Conservation (phyloP, 1,140 invertebrate species). For the Drosophila nigrodunni region DNA sequence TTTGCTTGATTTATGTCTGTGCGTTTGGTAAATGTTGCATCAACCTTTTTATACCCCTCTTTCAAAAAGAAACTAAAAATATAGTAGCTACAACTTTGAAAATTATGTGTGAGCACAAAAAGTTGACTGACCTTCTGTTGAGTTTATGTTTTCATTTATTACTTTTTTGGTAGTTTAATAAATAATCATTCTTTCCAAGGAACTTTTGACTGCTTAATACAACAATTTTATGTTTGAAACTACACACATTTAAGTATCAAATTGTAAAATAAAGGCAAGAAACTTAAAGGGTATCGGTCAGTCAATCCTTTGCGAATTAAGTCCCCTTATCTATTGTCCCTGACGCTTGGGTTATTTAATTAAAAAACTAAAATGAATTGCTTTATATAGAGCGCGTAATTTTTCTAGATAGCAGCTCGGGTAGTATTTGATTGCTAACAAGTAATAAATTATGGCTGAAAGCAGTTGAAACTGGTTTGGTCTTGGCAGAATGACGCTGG, state of each 20-base stretch:
- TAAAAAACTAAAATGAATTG: constrained; percentile 75
- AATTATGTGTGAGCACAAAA: background rate
- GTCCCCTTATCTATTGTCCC: background rate
- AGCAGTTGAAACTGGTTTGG: constrained; percentile 15
- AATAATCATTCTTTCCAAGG: too few relatives aligned
- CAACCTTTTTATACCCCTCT: constrained; percentile 19
- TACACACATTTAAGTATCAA: background rate
- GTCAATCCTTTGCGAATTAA: background rate
- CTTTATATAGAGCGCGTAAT: constrained; percentile 58
- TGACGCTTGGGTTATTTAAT: constrained; percentile 61
- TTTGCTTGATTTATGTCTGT: constrained; percentile 74
- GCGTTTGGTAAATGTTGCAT: constrained; percentile 52
- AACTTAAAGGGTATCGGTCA: constrained; percentile 4
- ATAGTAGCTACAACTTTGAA: background rate
- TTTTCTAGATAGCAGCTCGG: constrained; percentile 72
- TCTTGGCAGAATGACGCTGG: constrained; percentile 11
- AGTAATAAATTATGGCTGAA: constrained; percentile 63
- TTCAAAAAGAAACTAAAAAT: background rate
- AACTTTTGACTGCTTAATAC: too few relatives aligned
- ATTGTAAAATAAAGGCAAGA: background rate
- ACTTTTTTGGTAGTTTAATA: background rate
- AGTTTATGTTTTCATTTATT: too few relatives aligned
- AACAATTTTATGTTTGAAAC: too few relatives aligned
- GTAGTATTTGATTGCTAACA: constrained; percentile 67
- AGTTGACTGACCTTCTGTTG: background rate